Base-by-base conservation (phyloP, 2,797 vertebrate genomes). In the Streptopelia turtur region DNA sequence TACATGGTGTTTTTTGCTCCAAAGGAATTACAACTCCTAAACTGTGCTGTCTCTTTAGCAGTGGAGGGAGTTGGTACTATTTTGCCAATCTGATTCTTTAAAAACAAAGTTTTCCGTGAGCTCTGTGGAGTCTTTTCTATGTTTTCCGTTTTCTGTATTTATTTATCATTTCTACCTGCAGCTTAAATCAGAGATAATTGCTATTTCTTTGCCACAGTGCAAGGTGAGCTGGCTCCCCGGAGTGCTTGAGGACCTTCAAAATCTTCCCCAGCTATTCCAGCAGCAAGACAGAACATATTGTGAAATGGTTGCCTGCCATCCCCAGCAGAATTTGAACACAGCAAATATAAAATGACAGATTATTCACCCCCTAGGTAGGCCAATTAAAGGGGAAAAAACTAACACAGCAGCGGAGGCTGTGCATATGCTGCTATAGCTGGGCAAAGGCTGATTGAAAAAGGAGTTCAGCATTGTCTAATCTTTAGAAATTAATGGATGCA, bases 81-180 rank as follows among this genome's bases (percentile, higher is more conserved):
- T 74, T 64, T 41, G 75, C 22, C 61, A 75, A 35, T 15, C 41
- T 72, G 3, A 24, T 93, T 21, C 18, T 91, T 66, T 49, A 17
- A 25, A 35, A 84, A 63, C 50, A 30, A 35, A 65, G 7, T 39
- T 85, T 83, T 69, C 65, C 49, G 27, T 56, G 39, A 37, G 37
- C n/a, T 77, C 74, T 65, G 22, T 50, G 37, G 27, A 27, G 39
- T 66, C 27, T 59, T 74, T 70, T 63, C 30, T 37, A 55, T 57
- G 35, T 63, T 94, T 93, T 80, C 76, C 20, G 8, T 83, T 78
- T 75, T 69, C 55, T 76, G 11, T 63, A 47, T 90, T 93, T 85
- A 77, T 95, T 90, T 85, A 57, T 74, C n/a, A 68, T 84, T 87
- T 81, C 75, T 92, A 49, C 75, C 80, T 91, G 83, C 74, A 84